Evolutionary conservation across 53 echinoderm and acorn worm genomes (phyloP).

Genomic region (Crossaster papposus): DNA sequence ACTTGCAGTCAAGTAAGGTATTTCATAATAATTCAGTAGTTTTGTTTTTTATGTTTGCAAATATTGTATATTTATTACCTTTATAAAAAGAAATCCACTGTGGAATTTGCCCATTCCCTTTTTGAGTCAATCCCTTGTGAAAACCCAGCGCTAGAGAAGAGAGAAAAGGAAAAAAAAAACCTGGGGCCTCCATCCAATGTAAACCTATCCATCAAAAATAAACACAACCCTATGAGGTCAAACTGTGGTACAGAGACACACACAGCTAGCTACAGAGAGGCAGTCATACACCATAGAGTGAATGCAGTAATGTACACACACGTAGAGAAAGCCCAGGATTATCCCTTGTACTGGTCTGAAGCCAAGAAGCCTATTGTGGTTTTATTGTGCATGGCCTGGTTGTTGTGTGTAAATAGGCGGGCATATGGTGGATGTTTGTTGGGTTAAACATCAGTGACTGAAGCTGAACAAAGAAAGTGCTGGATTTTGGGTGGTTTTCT

Average conservation of each 20-base stretch:
- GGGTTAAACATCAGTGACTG: conserved; percentile 21
- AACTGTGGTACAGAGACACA: neutral
- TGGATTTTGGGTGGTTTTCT: neutral
- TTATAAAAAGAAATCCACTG: neutral
- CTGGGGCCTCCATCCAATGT: conserved; percentile 60
- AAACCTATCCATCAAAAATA: conserved; percentile 66
- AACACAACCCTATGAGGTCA: conserved; percentile 56
- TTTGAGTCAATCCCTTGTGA: conserved; percentile 54
- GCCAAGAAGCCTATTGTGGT: conserved; percentile 37
- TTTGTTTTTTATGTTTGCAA: too few relatives aligned
- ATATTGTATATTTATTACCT: too few relatives aligned
- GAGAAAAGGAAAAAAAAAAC: conserved; percentile 2
- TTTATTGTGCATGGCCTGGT: conserved; percentile 46
- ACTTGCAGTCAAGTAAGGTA: too few relatives aligned
- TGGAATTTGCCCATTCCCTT: conserved; percentile 7
- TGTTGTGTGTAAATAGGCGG: conserved; percentile 49
- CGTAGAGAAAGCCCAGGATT: conserved; percentile 2
- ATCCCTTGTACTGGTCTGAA: conserved; percentile 19
- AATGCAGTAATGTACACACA: neutral
- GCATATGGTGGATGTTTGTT: conserved; percentile 55
- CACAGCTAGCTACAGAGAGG: too few relatives aligned
- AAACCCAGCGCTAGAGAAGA: too few relatives aligned
- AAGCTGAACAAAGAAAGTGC: conserved; percentile 41
- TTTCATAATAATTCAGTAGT: too few relatives aligned
- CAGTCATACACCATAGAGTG: neutral